Conservation (phyloP, 2,113 vertebrate genomes). For the Rousettus leschenaultii region DNA sequence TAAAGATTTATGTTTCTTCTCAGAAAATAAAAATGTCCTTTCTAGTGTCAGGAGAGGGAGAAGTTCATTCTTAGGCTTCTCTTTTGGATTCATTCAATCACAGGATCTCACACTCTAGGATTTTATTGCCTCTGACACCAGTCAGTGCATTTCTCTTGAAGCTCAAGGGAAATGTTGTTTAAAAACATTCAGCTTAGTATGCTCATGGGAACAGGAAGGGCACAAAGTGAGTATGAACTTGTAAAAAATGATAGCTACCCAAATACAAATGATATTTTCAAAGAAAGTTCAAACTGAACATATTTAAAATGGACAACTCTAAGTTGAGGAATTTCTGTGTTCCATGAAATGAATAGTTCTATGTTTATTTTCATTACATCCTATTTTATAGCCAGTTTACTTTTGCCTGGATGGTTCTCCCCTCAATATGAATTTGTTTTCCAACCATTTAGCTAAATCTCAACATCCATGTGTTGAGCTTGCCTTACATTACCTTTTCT, state of each 20-base stretch:
- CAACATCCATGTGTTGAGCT: background rate
- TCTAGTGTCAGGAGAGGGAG: background rate
- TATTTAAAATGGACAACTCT: background rate
- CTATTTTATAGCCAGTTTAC: background rate
- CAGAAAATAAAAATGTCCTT: background rate
- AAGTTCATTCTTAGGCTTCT: background rate
- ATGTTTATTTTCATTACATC: conserved; percentile 20
- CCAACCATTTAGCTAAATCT: background rate
- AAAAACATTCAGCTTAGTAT: background rate
- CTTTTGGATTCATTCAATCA: background rate
- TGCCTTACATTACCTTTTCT: background rate
- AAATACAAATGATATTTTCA: conserved; percentile 29
- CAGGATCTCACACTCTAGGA: background rate
- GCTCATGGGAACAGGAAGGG: background rate
- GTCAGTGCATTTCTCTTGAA: background rate
- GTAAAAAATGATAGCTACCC: conserved; percentile 26
- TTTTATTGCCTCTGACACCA: background rate
- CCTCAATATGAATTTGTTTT: background rate
- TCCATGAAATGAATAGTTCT: background rate
- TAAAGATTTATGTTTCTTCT: background rate
- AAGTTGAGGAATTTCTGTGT: background rate
- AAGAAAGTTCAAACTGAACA: background rate
- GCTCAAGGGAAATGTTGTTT: background rate
- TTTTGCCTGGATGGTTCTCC: background rate
- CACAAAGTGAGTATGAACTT: background rate